These are phyloP conservation scores for Tauraco erythrolophus DNA, from an alignment of 2,113 vertebrate genomes.

Conservation along the genomic window DNA sequence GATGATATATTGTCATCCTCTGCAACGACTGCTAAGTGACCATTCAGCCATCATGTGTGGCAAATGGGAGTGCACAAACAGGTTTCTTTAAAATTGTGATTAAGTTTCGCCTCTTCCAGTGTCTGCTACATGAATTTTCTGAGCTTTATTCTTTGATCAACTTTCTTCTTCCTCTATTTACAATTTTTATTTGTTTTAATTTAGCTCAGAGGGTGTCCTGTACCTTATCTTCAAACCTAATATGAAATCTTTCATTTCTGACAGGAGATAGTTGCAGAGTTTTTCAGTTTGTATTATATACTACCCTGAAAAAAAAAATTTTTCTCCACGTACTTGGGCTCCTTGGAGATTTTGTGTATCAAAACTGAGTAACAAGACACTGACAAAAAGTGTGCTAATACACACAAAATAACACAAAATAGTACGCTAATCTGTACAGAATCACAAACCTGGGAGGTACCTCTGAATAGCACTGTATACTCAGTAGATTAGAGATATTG, in stretches of 20 bases:
- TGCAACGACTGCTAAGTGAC: not conserved
- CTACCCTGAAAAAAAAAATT: not conserved
- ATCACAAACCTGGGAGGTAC: not conserved
- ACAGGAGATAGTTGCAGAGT: not conserved
- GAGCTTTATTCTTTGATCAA: not conserved
- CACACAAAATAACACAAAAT: not conserved
- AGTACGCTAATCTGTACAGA: not conserved
- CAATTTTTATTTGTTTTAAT: rapidly evolving
- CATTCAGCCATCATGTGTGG: not conserved
- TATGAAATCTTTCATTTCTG: not conserved
- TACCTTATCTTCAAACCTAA: not conserved
- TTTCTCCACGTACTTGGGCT: not conserved
- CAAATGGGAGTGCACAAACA: not conserved
- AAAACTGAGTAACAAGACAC: not conserved
- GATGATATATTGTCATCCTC: not conserved
- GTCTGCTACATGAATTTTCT: not conserved
- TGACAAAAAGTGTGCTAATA: not conserved
- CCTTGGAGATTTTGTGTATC: not conserved
- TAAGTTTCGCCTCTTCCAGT: not conserved
- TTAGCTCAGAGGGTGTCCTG: not conserved
- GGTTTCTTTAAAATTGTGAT: not conserved
- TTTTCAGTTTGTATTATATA: not conserved
- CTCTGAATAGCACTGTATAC: not conserved
- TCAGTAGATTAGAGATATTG: not conserved
- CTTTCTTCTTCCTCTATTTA: not conserved